Conservation (phyloP, 2,888 invertebrate species). For the Odontothrips loti region DNA sequence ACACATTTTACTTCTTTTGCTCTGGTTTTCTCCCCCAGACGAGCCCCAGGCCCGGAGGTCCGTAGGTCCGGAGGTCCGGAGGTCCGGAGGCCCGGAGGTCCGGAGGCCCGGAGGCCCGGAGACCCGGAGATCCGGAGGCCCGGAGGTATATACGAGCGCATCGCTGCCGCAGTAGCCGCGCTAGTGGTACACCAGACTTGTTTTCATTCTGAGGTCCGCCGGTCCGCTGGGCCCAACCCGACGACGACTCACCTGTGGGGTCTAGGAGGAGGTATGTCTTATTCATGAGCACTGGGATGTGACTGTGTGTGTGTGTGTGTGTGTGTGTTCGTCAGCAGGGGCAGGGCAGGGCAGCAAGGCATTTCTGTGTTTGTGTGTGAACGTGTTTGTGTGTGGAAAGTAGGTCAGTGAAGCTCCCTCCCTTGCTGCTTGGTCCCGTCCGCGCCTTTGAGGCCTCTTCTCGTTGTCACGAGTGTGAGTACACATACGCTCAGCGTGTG, state of each 20-base stretch:
- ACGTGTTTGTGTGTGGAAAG: conserved; percentile 21
- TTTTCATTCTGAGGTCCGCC: no score
- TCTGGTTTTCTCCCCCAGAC: no score
- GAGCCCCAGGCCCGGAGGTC: no score
- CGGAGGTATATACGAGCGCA: no score
- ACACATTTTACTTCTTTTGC: no score
- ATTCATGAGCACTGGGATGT: conserved; percentile 2
- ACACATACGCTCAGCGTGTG: neutral
- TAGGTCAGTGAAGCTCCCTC: neutral
- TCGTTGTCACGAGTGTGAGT: neutral
- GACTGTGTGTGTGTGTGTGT: neutral
- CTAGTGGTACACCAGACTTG: no score
- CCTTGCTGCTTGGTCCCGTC: neutral
- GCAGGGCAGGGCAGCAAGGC: neutral
- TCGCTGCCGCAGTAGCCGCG: no score
- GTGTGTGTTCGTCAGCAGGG: neutral
- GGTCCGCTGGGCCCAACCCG: no score
- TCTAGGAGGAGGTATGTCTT: neutral
- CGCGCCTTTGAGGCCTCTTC: neutral
- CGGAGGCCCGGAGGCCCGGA: no score
- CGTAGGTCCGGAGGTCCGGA: no score
- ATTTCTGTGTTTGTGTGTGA: neutral
- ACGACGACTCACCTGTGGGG: neutral
- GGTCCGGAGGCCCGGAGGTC: no score
- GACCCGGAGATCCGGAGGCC: no score